Percentiles rank a stretch among this genome's conserved stretches.
Evolutionary conservation across 2,888 invertebrate species (phyloP).

Genomic region (Ectemnius continuus): DNA sequence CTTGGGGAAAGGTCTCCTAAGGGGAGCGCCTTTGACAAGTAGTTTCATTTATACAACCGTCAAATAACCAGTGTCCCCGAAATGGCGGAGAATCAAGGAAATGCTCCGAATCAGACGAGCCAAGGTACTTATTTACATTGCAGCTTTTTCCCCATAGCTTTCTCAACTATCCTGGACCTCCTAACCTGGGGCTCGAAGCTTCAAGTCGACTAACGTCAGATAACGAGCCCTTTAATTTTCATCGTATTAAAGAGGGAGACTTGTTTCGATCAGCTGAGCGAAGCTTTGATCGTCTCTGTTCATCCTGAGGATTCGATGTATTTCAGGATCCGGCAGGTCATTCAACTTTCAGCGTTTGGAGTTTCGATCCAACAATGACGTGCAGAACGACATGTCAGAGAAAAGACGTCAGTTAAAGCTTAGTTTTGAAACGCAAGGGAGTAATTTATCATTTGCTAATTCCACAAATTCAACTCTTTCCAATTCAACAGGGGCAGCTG

Average conservation of each 20-base stretch:
- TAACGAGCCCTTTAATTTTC: constrained; percentile 2
- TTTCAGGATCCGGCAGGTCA: constrained; percentile 69
- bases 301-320: neutral
- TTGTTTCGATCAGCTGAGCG: no score
- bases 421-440: constrained; percentile 78
- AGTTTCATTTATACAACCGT: constrained; percentile 44
- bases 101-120: constrained; percentile 83
- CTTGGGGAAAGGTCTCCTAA: constrained; percentile 71
- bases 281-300: no score
- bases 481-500: constrained; percentile 74
- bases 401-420: constrained; percentile 82
- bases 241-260: neutral
- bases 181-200: constrained; percentile 44
- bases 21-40: constrained; percentile 65
- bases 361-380: constrained; percentile 73
- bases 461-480: constrained; percentile 79
- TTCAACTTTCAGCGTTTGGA: constrained; percentile 75
- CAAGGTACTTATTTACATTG: constrained; percentile 62
- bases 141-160: no score
- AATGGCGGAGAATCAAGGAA: constrained; percentile 87
- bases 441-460: constrained; percentile 76
- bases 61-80: constrained; percentile 61
- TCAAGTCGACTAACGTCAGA: no score
- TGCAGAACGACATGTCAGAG: constrained; percentile 78
- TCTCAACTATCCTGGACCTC: neutral